Evolutionary conservation across 2,888 invertebrate species (phyloP).

Genomic region (Mimas tiliae): DNA sequence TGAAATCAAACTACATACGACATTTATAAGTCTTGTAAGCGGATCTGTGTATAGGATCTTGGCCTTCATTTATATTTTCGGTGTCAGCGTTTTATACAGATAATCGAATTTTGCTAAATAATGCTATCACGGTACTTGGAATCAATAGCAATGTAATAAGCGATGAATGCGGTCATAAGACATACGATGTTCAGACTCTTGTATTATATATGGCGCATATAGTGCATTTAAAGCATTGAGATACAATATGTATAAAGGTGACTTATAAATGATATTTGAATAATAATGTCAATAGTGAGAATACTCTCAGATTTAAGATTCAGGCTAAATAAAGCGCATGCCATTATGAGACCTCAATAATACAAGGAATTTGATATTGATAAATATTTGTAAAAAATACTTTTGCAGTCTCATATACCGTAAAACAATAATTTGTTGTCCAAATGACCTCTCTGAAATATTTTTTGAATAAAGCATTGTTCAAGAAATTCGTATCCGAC

Average conservation of each 20-base stretch:
- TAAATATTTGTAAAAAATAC: too few relatives aligned
- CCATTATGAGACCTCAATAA: not conserved
- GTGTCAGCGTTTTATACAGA: not conserved
- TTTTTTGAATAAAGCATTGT: too few relatives aligned
- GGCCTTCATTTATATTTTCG: not conserved
- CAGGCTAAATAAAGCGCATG: not conserved
- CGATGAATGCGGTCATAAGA: not conserved
- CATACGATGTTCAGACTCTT: not conserved
- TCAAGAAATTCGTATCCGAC: too few relatives aligned
- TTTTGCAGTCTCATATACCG: too few relatives aligned
- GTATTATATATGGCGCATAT: not conserved
- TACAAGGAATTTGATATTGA: too few relatives aligned
- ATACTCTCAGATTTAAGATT: slow-evolving; percentile 3
- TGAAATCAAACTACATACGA: not conserved
- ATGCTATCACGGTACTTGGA: not conserved
- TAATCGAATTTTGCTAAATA: slow-evolving; percentile 8
- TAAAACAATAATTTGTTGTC: too few relatives aligned
- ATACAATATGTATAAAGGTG: not conserved
- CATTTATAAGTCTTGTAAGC: not conserved
- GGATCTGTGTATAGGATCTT: not conserved
- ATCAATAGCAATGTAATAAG: not conserved
- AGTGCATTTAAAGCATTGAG: slow-evolving; percentile 2
- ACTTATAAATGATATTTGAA: slow-evolving; percentile 8
- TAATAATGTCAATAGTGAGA: not conserved
- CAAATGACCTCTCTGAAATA: too few relatives aligned